Evolutionary conservation across 2,797 vertebrate genomes (phyloP).

Genomic region (Eidolon dupreanum): DNA sequence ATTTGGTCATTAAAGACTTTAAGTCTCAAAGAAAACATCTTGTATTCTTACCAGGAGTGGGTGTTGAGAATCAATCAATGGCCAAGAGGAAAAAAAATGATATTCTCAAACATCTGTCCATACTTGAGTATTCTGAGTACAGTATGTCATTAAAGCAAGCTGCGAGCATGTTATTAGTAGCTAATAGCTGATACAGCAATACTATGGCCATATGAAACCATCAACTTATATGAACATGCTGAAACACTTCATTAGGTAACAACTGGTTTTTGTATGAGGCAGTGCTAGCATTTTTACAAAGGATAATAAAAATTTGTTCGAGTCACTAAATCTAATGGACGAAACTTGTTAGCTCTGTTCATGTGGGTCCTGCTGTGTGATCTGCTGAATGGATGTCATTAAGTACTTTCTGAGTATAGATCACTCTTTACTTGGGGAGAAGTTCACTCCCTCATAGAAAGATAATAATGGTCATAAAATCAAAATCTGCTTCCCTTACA

Average conservation of each 20-base stretch:
- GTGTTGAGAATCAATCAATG: background rate
- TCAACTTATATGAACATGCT: background rate
- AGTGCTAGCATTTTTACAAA: conserved; percentile 45
- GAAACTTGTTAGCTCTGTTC: conserved; percentile 14
- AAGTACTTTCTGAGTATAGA: background rate
- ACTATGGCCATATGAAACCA: conserved; percentile 40
- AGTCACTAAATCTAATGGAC: conserved; percentile 60
- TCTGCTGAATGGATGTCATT: background rate
- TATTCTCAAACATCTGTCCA: conserved; percentile 57
- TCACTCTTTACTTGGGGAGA: conserved; percentile 1
- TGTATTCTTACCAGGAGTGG: conserved; percentile 9
- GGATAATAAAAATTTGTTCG: conserved; percentile 54
- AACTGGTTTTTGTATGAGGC: conserved; percentile 45
- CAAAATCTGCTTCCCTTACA: conserved; percentile 28
- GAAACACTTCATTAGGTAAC: conserved; percentile 52
- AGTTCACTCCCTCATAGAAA: conserved; percentile 20
- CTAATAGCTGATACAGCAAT: conserved; percentile 40
- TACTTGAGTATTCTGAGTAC: background rate
- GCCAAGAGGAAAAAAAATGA: background rate
- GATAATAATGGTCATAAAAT: background rate
- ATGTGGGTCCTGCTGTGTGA: background rate
- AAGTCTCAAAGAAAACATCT: conserved; percentile 46
- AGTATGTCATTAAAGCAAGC: background rate
- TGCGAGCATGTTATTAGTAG: background rate
- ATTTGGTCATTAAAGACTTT: conserved; percentile 23